Conservation (phyloP, 2,888 invertebrate genomes). For the Adineta ricciae region DNA sequence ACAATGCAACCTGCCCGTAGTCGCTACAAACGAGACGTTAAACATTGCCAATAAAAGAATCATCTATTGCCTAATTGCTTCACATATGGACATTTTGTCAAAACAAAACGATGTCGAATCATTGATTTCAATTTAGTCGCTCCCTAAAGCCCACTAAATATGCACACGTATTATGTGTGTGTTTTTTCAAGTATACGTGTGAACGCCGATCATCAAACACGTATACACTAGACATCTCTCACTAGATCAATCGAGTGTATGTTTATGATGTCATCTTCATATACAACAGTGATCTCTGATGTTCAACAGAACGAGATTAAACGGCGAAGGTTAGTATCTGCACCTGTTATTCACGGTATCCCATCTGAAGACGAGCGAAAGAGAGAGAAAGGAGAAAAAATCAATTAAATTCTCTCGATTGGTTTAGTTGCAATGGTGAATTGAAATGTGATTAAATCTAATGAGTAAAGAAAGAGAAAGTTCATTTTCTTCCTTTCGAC, state of each 20-base stretch:
- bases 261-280: not conserved
- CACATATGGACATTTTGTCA: not conserved
- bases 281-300: not conserved
- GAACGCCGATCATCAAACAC: conserved; percentile 8
- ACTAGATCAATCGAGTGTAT: not conserved
- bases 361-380: not conserved
- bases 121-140: not conserved
- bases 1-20: too few species aligned
- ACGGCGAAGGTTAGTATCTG: not conserved
- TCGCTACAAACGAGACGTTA: too few species aligned
- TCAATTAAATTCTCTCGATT: not conserved
- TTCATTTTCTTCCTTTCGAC: not conserved
- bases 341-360: not conserved
- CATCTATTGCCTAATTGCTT: too few species aligned
- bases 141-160: not conserved
- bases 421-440: not conserved
- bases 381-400: not conserved
- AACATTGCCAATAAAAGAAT: too few species aligned
- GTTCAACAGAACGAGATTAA: not conserved
- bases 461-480: not conserved
- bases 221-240: too few species aligned
- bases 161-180: not conserved
- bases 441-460: not conserved
- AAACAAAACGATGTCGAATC: not conserved
- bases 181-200: not conserved